Base-by-base conservation (phyloP, 2,113 vertebrate genomes). In the Mesembrinibis cayennensis region DNA sequence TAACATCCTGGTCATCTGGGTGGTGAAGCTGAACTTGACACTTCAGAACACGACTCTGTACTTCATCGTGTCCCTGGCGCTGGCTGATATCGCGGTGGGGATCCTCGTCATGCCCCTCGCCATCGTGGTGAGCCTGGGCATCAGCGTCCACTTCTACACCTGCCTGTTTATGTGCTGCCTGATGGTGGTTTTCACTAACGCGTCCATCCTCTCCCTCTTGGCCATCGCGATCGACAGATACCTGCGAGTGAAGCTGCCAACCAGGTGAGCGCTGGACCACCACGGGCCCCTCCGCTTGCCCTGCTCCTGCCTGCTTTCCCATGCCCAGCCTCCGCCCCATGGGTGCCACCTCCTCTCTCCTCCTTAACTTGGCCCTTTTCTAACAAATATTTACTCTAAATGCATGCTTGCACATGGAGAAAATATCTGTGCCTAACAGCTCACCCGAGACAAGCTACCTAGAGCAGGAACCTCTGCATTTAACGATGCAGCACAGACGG, bases 171-270 rank as follows among this genome's bases (percentile, higher is more conserved):
- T 99, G 93, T 98, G 98, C 97, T 99, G 99, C 50, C 63, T 99
- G 44, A 13, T 99, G 62, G 49, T 99, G 66, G 67, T 98, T 45
- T 97, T 99, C 79, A 98, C 98, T 1, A 97, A 98, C 0, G 99
- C 98, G 7, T 99, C 99, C 58, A 98, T 99, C 90, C 95, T 99
- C 90, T 98, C 97, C 65, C 97, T 99, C 32, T 80, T 97, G 62
- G 99, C 99, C 89, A 99, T 99, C 17, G 98, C 99, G 0, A 82
- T 99, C 74, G 99, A 99, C 96, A 97, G 99, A 29, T 99, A 97
- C 96, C 98, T 99, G 76, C 96, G 98, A 2, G 98, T 99, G 44
- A 98, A 96, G 89, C 95, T 99, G 69, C 99, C 97, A 1, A 90
- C 97, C 93, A 98, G 98, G 98, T 99, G 96, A 97, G 96, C 2